Conservation (phyloP, 2,888 invertebrate species). For the Seladonia tumulorum region DNA sequence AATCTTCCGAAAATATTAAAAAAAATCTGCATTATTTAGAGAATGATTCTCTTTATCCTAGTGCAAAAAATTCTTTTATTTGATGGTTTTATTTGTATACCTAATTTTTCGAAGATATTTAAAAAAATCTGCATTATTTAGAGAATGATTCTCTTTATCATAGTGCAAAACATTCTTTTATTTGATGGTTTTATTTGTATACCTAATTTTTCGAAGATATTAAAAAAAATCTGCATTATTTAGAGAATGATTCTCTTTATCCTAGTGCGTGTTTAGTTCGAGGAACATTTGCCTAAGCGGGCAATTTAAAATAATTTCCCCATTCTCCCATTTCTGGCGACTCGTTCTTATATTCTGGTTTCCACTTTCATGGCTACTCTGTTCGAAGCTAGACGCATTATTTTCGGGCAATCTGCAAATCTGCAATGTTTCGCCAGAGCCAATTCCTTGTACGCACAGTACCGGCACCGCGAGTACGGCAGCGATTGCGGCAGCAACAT, state of each 20-base stretch:
- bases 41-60: too few relatives aligned
- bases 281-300: background rate
- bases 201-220: too few relatives aligned
- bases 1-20: too few relatives aligned
- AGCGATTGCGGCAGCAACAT: background rate
- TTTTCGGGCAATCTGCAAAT: background rate
- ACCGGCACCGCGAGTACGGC: background rate
- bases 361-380: background rate
- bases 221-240: background rate
- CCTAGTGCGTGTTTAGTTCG: background rate
- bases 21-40: too few relatives aligned
- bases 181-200: too few relatives aligned
- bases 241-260: background rate
- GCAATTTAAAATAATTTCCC: background rate
- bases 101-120: too few relatives aligned
- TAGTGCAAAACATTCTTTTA: too few relatives aligned
- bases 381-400: background rate
- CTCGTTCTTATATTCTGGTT: background rate
- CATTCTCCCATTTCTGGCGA: background rate
- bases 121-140: too few relatives aligned
- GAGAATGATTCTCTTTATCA: too few relatives aligned
- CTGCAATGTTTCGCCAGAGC: conserved; percentile 22
- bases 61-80: too few relatives aligned
- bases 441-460: background rate
- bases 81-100: too few relatives aligned